These are phyloP conservation scores for Mormyrops boulengeri DNA, from an alignment of 2,797 vertebrate genomes.

Conservation along the genomic window DNA sequence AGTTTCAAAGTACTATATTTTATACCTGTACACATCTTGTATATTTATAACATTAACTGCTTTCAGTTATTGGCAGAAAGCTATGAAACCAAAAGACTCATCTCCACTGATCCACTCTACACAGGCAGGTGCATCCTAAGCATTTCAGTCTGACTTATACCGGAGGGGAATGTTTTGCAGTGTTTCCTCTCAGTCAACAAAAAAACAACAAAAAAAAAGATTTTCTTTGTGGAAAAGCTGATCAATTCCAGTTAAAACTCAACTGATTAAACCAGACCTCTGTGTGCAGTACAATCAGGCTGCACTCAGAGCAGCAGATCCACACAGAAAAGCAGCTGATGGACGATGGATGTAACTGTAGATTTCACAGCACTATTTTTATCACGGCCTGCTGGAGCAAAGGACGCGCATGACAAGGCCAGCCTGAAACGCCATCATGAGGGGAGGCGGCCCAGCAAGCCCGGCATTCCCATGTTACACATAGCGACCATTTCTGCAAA, in stretches of 20 bases:
- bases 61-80: not conserved
- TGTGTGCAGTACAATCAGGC: constrained; percentile 16
- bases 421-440: not conserved
- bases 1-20: not conserved
- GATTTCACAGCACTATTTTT: constrained; percentile 54
- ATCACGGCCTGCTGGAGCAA: constrained; percentile 38
- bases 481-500: constrained; percentile 45
- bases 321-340: constrained; percentile 39
- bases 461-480: constrained; percentile 43
- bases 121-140: not conserved
- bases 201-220: not conserved
- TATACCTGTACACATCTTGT: not conserved
- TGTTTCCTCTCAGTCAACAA: not conserved
- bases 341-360: constrained; percentile 45
- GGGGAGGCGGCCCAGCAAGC: not conserved
- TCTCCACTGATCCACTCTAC: not conserved
- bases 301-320: not conserved
- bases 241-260: not conserved
- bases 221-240: not conserved
- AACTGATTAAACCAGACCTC: not conserved
- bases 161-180: not conserved
- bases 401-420: constrained; percentile 23
- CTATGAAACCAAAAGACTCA: not conserved
- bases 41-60: not conserved
- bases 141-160: not conserved